These are phyloP conservation scores for Laothoe populi DNA, from an alignment of 2,888 invertebrate genomes.

Conservation along the genomic window DNA sequence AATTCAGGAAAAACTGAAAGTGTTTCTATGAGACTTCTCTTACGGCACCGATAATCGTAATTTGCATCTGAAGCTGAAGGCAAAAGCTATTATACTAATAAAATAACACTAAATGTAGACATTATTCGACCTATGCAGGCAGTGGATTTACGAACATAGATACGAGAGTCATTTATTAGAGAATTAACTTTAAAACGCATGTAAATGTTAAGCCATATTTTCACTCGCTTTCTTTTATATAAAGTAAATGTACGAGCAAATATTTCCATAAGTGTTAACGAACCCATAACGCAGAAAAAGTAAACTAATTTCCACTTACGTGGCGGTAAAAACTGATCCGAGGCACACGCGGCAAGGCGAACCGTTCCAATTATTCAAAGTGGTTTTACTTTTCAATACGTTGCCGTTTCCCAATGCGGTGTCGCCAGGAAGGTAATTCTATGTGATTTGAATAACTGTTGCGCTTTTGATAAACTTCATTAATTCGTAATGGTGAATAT, in stretches of 20 bases:
- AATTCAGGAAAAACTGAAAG: too few species aligned
- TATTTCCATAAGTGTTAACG: not conserved
- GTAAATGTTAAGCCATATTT: not conserved
- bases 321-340: not conserved
- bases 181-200: too few species aligned
- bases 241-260: not conserved
- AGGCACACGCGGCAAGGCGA: not conserved
- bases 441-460: constrained; percentile 30
- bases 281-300: not conserved
- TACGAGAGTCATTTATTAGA: too few species aligned
- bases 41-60: too few species aligned
- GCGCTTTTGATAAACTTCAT: constrained; percentile 23
- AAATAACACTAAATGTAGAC: too few species aligned
- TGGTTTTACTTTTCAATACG: constrained; percentile 20
- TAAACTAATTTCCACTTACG: not conserved
- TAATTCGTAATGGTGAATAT: constrained; percentile 23
- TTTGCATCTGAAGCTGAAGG: too few species aligned
- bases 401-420: constrained; percentile 19
- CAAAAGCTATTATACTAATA: too few species aligned
- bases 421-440: constrained; percentile 34
- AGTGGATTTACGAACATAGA: too few species aligned
- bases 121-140: too few species aligned
- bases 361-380: constrained; percentile 7
- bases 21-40: too few species aligned
- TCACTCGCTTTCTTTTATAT: not conserved